Evolutionary conservation across 2,113 vertebrate species (phyloP).

Genomic region (Pogona vitticeps): DNA sequence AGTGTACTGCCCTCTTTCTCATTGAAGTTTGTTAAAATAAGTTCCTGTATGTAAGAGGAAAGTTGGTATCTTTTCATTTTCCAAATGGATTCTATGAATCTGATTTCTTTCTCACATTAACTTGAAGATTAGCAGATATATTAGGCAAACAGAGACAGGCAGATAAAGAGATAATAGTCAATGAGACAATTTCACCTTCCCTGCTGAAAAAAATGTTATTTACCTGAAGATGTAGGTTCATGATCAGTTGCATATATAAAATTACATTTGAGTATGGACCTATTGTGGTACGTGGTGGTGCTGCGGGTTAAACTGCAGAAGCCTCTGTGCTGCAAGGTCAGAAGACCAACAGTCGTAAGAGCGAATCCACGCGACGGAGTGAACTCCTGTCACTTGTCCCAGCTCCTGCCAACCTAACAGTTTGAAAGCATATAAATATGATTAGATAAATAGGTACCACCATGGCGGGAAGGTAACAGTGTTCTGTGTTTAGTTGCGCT

Average conservation of each 20-base stretch:
- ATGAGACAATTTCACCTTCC: slow-evolving; percentile 77
- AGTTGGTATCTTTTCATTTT: slow-evolving; percentile 75
- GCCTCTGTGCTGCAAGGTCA: not conserved
- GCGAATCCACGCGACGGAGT: too few relatives aligned
- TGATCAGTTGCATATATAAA: slow-evolving; percentile 76
- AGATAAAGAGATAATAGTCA: slow-evolving; percentile 76
- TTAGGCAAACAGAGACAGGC: slow-evolving; percentile 68
- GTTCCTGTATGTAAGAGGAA: slow-evolving; percentile 71
- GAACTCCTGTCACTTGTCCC: too few relatives aligned
- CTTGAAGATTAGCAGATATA: slow-evolving; percentile 69
- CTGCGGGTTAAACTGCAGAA: not conserved
- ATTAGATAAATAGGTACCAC: too few relatives aligned
- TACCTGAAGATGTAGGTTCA: slow-evolving; percentile 79
- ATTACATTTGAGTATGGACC: slow-evolving; percentile 75
- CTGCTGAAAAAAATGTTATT: slow-evolving; percentile 75
- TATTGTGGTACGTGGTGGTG: slow-evolving; percentile 44
- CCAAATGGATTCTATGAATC: slow-evolving; percentile 72
- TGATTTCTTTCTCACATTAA: slow-evolving; percentile 70
- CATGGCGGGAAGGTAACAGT: not conserved
- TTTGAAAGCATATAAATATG: too few relatives aligned
- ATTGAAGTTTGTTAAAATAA: slow-evolving; percentile 81
- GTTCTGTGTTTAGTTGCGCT: too few relatives aligned
- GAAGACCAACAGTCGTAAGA: too few relatives aligned
- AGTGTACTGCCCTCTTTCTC: slow-evolving; percentile 75
- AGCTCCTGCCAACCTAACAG: too few relatives aligned